Evolutionary conservation across 2,113 vertebrate species (phyloP).

Genomic region (Heterochromis multidens): DNA sequence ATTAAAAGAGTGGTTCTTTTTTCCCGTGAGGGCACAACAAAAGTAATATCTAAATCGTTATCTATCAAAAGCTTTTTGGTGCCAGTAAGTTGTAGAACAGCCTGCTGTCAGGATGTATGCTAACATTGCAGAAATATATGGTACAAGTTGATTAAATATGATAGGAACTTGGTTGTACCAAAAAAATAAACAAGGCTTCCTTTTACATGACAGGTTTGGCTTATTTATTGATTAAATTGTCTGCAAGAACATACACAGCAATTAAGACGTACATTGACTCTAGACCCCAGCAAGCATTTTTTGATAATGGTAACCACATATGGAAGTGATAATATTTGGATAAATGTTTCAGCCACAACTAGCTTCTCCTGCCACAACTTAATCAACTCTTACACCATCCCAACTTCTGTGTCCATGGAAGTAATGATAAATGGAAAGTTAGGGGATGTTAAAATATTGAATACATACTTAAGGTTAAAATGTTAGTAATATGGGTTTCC

Average conservation of each 20-base stretch:
- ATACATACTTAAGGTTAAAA: background rate
- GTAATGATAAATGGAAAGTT: background rate
- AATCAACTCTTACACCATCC: background rate
- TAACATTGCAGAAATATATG: background rate
- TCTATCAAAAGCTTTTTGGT: background rate
- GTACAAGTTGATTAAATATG: background rate
- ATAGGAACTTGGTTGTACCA: background rate
- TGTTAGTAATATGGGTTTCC: background rate
- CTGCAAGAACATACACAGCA: background rate
- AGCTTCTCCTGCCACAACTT: background rate
- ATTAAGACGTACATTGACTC: background rate
- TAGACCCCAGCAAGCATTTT: background rate
- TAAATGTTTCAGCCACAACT: background rate
- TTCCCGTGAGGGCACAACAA: too few species aligned
- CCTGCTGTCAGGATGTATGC: background rate
- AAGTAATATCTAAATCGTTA: background rate
- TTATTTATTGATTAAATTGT: background rate
- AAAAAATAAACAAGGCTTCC: background rate
- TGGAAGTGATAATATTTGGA: too few species aligned
- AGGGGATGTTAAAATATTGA: background rate
- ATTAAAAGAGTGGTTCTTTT: too few species aligned
- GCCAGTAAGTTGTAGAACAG: background rate
- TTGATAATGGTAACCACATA: background rate
- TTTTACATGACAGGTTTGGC: background rate
- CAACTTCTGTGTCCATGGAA: background rate